These are phyloP conservation scores for Dunckerocampus dactyliophorus DNA, from an alignment of 2,113 vertebrate species.

Conservation along the genomic window DNA sequence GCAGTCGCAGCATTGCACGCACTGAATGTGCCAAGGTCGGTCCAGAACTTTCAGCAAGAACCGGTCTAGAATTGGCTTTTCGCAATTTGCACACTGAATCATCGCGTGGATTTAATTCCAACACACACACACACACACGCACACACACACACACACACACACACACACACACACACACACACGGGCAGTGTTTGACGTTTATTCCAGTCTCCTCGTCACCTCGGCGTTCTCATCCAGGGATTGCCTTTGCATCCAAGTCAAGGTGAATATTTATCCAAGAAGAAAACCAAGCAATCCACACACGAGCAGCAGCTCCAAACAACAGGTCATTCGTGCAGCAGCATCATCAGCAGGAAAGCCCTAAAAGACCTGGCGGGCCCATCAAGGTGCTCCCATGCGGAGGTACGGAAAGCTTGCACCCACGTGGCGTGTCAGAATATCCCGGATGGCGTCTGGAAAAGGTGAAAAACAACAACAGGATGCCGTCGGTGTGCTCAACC, in stretches of 20 bases:
- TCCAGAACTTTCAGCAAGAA: slow-evolving; percentile 97
- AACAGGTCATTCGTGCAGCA: slow-evolving; percentile 4
- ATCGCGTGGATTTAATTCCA: slow-evolving; percentile 68
- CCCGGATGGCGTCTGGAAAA: slow-evolving; percentile 24
- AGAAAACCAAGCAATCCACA: slow-evolving; percentile 46
- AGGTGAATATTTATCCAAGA: slow-evolving; percentile 29
- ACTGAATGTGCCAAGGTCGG: slow-evolving; percentile 96
- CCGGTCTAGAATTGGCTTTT: slow-evolving; percentile 94
- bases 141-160: too few species aligned
- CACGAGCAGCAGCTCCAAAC: slow-evolving; percentile 23
- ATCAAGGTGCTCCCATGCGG: slow-evolving; percentile 24
- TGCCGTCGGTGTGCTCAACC: slow-evolving; percentile 19
- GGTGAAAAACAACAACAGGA: slow-evolving; percentile 7
- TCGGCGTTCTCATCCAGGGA: slow-evolving; percentile 33
- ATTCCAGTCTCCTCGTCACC: slow-evolving; percentile 21
- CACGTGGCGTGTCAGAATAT: slow-evolving; percentile 11
- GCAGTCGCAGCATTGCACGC: slow-evolving; percentile 97
- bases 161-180: too few species aligned
- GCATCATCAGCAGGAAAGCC: too few species aligned
- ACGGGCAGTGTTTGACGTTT: slow-evolving; percentile 1
- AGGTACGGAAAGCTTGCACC: background rate
- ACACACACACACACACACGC: too few species aligned
- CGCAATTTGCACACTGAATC: slow-evolving; percentile 95
- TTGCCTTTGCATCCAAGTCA: slow-evolving; percentile 41
- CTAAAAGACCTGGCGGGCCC: background rate